Evolutionary conservation across 2,797 vertebrate genomes (phyloP).

Genomic region (Loriculus beryllinus): DNA sequence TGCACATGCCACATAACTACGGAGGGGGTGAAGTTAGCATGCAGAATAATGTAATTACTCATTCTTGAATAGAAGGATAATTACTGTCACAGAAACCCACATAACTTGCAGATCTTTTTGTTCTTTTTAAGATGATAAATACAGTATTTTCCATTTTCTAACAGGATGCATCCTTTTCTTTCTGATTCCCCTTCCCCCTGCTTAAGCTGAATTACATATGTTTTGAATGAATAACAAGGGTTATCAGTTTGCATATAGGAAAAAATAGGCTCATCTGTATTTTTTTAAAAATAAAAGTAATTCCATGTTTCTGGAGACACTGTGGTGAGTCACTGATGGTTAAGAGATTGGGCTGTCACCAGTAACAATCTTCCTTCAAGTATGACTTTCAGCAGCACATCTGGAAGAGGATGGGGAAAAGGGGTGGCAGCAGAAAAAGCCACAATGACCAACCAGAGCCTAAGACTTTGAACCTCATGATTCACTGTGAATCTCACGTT

Average conservation of each 20-base stretch:
- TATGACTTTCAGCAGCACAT: not conserved
- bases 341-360: not conserved
- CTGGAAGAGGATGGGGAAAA: not conserved
- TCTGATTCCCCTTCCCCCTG: not conserved
- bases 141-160: slow-evolving; percentile 51
- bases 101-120: slow-evolving; percentile 62
- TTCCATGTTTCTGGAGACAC: not conserved
- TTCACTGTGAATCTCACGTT: not conserved
- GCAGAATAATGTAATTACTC: slow-evolving; percentile 64
- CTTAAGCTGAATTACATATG: not conserved
- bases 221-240: slow-evolving; percentile 35
- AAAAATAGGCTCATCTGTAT: slow-evolving; percentile 15
- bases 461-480: not conserved
- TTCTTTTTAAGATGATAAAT: slow-evolving; percentile 70
- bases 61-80: slow-evolving; percentile 62
- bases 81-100: slow-evolving; percentile 63
- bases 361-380: not conserved
- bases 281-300: not conserved
- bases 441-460: not conserved
- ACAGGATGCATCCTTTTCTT: slow-evolving; percentile 44
- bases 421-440: not conserved
- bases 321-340: not conserved
- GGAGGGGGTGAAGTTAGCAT: not conserved
- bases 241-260: not conserved
- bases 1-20: not conserved